Evolutionary conservation across 2,888 invertebrate species (phyloP), one percentile per base, ranked within the genome.

Genomic region (Pegoplata infirma): DNA sequence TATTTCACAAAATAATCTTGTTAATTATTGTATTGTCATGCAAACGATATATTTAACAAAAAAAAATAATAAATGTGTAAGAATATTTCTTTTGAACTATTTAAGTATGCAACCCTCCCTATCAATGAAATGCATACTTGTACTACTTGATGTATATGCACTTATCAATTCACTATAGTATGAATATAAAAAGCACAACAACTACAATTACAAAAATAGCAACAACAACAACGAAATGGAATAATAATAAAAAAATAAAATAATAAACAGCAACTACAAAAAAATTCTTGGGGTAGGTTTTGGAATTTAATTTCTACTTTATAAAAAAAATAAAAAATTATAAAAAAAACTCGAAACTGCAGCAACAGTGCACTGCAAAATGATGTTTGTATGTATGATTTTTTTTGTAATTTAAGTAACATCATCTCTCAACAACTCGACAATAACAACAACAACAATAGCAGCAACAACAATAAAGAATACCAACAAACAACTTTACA

Each of bases 261-360:
- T 7, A 23, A 14, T 14, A 28, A 19, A 72, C 23, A 17, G 67
- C 71, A 79, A 75, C 67, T 72, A 40, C 36, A 72, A 63, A 79
- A 78, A 72, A 75, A 67, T 71, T 79, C 75, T 75, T 79, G 79
- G 79, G 79, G 79, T 79, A 79, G 79, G 79, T 79, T 76, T 79
- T 75, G 75, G 79, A 66, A 67, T 79, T 79, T 66, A 32, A 49
- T 71, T 74, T 59, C 61, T 71, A 53, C 59, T 55, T 46, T 47
- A 36, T 40, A 25, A 12, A n/a, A n/a, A n/a, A n/a, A n/a, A n/a
- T n/a, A n/a, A n/a, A n/a, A n/a, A n/a, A n/a, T n/a, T n/a, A n/a
- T n/a, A n/a, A n/a, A n/a, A n/a, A n/a, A n/a, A n/a, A n/a, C n/a
- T n/a, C n/a, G n/a, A n/a, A 40, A 40, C 5, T 53, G 51, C 51